These are phyloP conservation scores for Mystacides longicornis DNA, from an alignment of 2,888 invertebrate species.

Conservation along the genomic window DNA sequence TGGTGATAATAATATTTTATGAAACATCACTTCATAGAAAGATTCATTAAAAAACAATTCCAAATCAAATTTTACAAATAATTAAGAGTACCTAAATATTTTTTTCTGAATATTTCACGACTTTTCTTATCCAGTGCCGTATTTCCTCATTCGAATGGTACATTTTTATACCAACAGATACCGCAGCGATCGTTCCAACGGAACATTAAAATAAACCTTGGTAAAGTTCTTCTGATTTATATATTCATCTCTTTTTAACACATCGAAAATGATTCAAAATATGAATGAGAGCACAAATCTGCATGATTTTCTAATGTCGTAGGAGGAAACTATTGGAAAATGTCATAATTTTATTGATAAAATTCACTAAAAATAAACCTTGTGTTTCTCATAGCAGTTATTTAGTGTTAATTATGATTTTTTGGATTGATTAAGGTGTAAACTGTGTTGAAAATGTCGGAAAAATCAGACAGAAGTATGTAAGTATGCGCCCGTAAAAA, in stretches of 20 bases:
- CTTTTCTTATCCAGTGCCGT: background rate
- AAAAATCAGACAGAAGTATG: background rate
- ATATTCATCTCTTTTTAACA: conserved; percentile 10
- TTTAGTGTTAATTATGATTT: conserved; percentile 3
- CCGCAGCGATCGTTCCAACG: conserved; percentile 1
- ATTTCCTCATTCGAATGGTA: background rate
- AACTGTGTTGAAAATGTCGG: background rate
- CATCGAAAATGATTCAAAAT: background rate
- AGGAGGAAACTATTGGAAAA: conserved; percentile 16
- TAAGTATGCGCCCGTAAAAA: conserved; percentile 18
- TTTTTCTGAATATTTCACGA: background rate
- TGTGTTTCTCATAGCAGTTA: background rate
- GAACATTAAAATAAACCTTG: conserved; percentile 20
- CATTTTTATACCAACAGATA: conserved; percentile 6
- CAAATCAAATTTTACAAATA: background rate
- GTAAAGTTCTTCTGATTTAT: conserved; percentile 2
- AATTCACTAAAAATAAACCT: conserved; percentile 9
- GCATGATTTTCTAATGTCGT: background rate
- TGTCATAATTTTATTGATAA: conserved; percentile 14
- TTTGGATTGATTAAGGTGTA: background rate
- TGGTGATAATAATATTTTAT: no score
- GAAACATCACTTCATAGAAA: no score
- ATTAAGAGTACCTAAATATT: background rate
- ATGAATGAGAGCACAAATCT: conserved; percentile 14
- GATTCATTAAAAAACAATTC: background rate